Base-by-base conservation (phyloP, 2,113 vertebrate species). In the Castor canadensis region DNA sequence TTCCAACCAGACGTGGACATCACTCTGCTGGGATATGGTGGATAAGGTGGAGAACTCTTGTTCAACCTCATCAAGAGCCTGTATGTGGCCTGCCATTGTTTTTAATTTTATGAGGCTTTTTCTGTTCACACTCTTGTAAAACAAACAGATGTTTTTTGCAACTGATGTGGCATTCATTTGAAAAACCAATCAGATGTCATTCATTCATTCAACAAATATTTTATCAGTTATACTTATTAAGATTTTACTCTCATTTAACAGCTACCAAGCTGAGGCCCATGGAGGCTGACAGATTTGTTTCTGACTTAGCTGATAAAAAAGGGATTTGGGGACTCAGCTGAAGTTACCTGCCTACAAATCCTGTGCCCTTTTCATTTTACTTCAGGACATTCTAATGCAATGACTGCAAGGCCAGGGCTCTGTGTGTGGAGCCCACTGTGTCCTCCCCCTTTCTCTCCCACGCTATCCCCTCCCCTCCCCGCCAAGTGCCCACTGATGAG, bases 201-300 rank as follows among this genome's bases (percentile, higher is more conserved):
- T 76, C 69, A 89, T 85, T 77, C 72, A 85, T 81, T 79, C 88
- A 45, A 49, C 32, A 47, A 64, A 69, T 71, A 47, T 73, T 85
- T 66, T n/a, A 60, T 30, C 24, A 28, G 35, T 87, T 49, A 40
- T 38, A 54, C 60, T 47, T 91, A 32, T 8, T 66, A 35, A 45
- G 35, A 56, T 96, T 95, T 91, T 93, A 56, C 64, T 90, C 81
- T 76, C 26, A 95, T 64, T 84, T 32, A 75, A 66, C n/a, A 67
- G 49, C 62, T 19, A 30, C 2, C 64, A 95, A 87, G 62, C 54
- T 40, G 52, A 84, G 66, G 30, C 24, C 52, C 11, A 79, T 32
- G 54, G 67, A 92, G n/a, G 56, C n/a, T 9, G 35, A 35, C 32
- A 73, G 35, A 26, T 82, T 54, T 75, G 26, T 40, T 93, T 94